Conservation (phyloP, 2,797 vertebrate genomes). For the Octomys mimax region DNA sequence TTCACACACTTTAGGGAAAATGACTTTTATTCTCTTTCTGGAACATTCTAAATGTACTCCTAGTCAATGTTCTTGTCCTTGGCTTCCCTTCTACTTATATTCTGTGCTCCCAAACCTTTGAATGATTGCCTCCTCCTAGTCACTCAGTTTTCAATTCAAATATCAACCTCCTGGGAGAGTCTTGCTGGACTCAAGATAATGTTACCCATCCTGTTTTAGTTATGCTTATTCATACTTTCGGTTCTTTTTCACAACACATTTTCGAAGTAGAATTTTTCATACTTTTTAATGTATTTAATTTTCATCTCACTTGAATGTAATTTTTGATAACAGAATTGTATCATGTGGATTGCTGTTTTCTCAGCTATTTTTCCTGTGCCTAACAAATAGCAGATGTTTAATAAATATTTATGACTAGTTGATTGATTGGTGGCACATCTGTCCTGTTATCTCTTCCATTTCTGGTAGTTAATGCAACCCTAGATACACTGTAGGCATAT, state of each 20-base stretch:
- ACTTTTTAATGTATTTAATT: background rate
- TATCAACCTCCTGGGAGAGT: background rate
- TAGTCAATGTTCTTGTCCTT: background rate
- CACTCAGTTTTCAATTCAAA: background rate
- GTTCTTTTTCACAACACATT: background rate
- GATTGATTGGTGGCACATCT: background rate
- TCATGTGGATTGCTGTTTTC: background rate
- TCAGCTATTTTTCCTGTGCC: background rate
- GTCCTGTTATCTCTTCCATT: background rate
- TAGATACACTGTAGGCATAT: background rate
- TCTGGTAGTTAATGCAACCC: background rate
- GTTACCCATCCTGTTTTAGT: background rate
- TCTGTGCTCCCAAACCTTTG: background rate
- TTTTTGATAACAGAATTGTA: background rate
- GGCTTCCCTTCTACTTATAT: background rate
- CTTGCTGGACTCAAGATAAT: background rate
- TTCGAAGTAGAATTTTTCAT: background rate
- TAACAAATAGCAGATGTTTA: background rate
- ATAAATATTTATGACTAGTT: constrained; percentile 1
- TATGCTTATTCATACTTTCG: background rate
- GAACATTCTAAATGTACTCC: background rate
- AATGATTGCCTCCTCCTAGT: background rate
- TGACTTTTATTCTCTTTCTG: constrained; percentile 23
- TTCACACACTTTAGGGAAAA: background rate
- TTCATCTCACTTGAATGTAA: background rate